Percentiles rank a stretch among this genome's conserved stretches.
These are phyloP conservation scores for Struthidea cinerea DNA, from an alignment of 2,113 vertebrate genomes.

Conservation along the genomic window DNA sequence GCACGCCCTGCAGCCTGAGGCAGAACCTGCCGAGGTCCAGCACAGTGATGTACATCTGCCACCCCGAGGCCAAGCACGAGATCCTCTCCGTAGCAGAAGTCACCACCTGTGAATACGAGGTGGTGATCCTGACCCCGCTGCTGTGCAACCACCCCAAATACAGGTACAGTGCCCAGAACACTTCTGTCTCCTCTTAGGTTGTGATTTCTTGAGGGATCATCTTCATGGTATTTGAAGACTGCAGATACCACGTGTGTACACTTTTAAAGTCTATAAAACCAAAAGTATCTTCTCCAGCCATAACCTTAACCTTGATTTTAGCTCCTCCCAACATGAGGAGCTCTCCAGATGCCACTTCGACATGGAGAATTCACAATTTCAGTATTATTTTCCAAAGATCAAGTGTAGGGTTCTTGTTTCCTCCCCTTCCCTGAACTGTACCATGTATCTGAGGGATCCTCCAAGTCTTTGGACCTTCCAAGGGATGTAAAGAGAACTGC, in stretches of 20 bases:
- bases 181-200: not conserved
- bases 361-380: not conserved
- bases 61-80: slow-evolving; percentile 96
- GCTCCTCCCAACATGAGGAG: not conserved
- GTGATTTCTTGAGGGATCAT: not conserved
- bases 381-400: not conserved
- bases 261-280: not conserved
- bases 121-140: slow-evolving; percentile 94
- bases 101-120: slow-evolving; percentile 96
- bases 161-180: slow-evolving; percentile 72
- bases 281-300: not conserved
- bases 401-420: not conserved
- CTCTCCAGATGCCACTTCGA: not conserved
- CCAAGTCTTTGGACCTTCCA: not conserved
- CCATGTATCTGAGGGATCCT: not conserved
- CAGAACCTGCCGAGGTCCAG: slow-evolving; percentile 85
- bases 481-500: not conserved
- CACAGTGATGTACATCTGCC: slow-evolving; percentile 92
- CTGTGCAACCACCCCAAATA: slow-evolving; percentile 94
- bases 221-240: not conserved
- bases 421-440: not conserved
- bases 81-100: slow-evolving; percentile 95
- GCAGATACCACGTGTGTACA: not conserved
- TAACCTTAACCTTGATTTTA: not conserved
- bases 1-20: slow-evolving; percentile 90